Conservation (phyloP, 1,140 invertebrate species). For the Lysiphlebus fabarum region DNA sequence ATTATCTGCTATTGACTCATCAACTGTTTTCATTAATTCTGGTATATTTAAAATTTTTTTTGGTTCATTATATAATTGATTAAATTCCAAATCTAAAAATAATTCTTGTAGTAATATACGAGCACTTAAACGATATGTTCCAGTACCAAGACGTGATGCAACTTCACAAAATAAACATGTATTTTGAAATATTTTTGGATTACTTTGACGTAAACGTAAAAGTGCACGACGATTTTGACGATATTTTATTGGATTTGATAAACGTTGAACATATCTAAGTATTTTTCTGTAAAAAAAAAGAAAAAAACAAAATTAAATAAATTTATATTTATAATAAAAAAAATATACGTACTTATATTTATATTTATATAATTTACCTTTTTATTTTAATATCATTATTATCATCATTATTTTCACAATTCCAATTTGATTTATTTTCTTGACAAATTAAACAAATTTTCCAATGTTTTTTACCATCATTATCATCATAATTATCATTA, state of each 20-base stretch:
- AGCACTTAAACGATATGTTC: constrained; percentile 77
- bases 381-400: constrained; percentile 39
- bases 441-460: constrained; percentile 47
- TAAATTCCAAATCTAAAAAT: constrained; percentile 83
- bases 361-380: constrained; percentile 32
- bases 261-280: constrained; percentile 62
- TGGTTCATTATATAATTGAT: constrained; percentile 50
- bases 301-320: neutral
- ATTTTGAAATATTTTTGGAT: constrained; percentile 68
- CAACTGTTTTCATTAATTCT: constrained; percentile 27
- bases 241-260: constrained; percentile 68
- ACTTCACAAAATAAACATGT: constrained; percentile 92
- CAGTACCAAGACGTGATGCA: constrained; percentile 71
- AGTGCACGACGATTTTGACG: constrained; percentile 66
- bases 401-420: constrained; percentile 26
- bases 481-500: constrained; percentile 38
- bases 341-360: neutral
- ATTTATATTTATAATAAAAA: neutral
- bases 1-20: constrained; percentile 21
- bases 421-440: constrained; percentile 30
- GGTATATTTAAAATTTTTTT: constrained; percentile 37
- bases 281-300: constrained; percentile 53
- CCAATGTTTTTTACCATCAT: constrained; percentile 39
- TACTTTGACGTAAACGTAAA: constrained; percentile 80
- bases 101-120: constrained; percentile 90